Conservation (phyloP, 2,113 vertebrate species). For the Oplegnathus fasciatus region DNA sequence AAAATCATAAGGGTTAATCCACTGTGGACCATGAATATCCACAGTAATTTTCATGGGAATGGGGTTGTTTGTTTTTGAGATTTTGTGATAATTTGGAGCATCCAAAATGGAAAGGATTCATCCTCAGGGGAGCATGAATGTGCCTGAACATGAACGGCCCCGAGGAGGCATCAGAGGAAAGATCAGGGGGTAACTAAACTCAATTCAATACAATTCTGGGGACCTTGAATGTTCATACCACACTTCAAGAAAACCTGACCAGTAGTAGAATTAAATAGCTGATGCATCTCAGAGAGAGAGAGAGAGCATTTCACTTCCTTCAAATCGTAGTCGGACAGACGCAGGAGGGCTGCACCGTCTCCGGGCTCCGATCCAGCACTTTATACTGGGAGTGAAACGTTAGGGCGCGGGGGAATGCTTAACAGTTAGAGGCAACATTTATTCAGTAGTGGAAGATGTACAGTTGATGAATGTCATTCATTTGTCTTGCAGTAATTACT, state of each 20-base stretch:
- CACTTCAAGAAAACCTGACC: background rate
- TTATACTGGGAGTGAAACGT: background rate
- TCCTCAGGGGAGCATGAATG: background rate
- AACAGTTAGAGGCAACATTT: background rate
- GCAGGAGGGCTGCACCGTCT: background rate
- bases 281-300: background rate
- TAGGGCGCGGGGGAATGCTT: background rate
- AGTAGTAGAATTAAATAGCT: background rate
- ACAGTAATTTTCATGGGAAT: background rate
- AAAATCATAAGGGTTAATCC: background rate
- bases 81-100: background rate
- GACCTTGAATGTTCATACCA: too few relatives aligned
- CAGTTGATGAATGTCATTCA: background rate
- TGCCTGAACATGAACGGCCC: too few relatives aligned
- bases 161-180: background rate
- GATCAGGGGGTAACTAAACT: background rate
- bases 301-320: background rate
- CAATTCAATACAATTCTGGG: too few relatives aligned
- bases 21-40: background rate
- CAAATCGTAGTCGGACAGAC: background rate
- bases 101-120: background rate
- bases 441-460: background rate
- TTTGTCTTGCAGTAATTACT: background rate
- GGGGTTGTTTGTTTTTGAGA: background rate
- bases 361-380: background rate